Evolutionary conservation across 2,113 vertebrate genomes (phyloP).

Genomic region (Colinus virginianus): DNA sequence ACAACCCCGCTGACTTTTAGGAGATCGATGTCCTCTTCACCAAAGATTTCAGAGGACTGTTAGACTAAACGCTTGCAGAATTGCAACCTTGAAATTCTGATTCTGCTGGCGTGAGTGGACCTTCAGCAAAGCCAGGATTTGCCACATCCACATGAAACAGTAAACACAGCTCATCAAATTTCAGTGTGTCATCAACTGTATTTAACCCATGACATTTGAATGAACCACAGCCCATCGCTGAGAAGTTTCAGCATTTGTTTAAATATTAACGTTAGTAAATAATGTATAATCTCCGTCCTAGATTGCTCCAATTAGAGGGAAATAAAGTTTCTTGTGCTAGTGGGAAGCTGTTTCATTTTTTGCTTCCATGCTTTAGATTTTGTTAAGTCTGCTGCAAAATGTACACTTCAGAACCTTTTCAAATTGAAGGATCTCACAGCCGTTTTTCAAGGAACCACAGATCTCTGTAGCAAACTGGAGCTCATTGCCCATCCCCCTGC

Average conservation of each 20-base stretch:
- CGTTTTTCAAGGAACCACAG: not conserved
- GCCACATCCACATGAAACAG: not conserved
- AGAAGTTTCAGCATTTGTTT: not conserved
- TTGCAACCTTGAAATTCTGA: not conserved
- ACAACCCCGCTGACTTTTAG: not conserved
- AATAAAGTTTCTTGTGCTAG: not conserved
- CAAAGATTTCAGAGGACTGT: not conserved
- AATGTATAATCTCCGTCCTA: not conserved
- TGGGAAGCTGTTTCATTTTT: conserved; percentile 11
- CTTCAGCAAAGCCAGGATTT: not conserved
- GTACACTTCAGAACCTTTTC: not conserved
- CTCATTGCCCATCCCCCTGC: not conserved
- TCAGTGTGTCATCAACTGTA: not conserved
- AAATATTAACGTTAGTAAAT: not conserved
- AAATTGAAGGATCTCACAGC: not conserved
- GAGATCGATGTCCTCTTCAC: not conserved
- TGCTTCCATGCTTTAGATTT: not conserved
- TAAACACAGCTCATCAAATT: not conserved
- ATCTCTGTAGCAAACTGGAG: not conserved
- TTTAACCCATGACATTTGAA: not conserved
- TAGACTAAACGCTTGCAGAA: not conserved
- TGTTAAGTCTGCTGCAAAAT: not conserved
- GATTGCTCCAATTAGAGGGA: not conserved
- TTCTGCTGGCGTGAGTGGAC: not conserved
- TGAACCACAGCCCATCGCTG: not conserved